Conservation (phyloP, 2,888 invertebrate genomes). For the Lamellibrachia satsuma region DNA sequence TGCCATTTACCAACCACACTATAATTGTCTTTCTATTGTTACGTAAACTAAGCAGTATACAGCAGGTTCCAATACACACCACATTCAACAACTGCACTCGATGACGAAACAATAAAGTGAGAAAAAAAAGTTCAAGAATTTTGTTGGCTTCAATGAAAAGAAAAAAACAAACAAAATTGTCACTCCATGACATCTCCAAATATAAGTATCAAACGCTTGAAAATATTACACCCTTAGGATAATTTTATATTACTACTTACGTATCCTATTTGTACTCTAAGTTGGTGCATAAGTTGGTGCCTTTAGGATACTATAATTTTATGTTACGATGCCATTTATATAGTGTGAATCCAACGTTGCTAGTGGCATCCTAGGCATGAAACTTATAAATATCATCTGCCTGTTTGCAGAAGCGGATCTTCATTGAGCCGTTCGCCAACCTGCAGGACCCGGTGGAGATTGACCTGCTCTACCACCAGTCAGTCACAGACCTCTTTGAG, state of each 20-base stretch:
- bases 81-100: too few species aligned
- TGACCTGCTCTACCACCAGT: slow-evolving; percentile 91
- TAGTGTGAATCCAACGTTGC: neutral
- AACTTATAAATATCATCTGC: neutral
- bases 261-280: neutral
- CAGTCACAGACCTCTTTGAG: slow-evolving; percentile 86
- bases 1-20: too few species aligned
- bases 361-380: neutral
- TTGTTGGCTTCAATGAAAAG: too few species aligned
- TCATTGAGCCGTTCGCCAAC: slow-evolving; percentile 82
- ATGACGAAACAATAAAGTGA: too few species aligned
- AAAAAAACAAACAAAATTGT: neutral
- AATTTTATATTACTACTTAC: neutral
- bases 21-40: too few species aligned
- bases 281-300: too few species aligned
- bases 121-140: too few species aligned
- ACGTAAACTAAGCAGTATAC: too few species aligned
- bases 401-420: slow-evolving; percentile 75
- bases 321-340: neutral
- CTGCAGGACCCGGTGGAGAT: slow-evolving; percentile 88
- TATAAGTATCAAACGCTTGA: too few species aligned
- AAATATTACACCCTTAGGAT: neutral
- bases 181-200: too few species aligned
- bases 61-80: too few species aligned
- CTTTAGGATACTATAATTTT: too few species aligned